phyloP scores from a whole-genome alignment of 2,113 vertebrate species.

The Cettia cetti region DNA sequence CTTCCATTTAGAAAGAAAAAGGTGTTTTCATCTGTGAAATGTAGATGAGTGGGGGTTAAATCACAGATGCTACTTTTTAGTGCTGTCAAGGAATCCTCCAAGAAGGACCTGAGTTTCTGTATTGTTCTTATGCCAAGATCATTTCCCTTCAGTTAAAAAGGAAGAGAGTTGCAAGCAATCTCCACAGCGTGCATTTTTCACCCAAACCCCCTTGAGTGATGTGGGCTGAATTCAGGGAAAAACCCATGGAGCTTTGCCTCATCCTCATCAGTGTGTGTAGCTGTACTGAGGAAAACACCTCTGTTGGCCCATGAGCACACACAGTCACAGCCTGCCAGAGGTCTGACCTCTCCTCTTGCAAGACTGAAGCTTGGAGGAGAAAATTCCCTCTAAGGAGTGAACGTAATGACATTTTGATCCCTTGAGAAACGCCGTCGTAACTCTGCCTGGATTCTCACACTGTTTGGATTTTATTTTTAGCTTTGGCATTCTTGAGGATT shows the following conservation, averaged over 20 bases:
- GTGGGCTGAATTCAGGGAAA: not conserved
- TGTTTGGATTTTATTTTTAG: slow-evolving; percentile 33
- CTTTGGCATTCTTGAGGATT: not conserved
- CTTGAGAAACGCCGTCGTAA: not conserved
- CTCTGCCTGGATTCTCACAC: slow-evolving; percentile 4
- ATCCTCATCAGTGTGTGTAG: not conserved
- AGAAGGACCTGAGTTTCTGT: not conserved
- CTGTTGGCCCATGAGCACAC: not conserved
- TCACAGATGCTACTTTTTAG: not conserved
- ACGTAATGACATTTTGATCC: not conserved
- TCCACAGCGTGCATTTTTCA: not conserved
- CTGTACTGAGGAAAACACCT: not conserved
- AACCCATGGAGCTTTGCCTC: not conserved
- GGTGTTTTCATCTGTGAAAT: not conserved
- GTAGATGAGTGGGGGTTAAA: not conserved
- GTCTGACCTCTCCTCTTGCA: not conserved
- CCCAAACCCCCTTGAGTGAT: not conserved
- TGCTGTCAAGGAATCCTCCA: not conserved
- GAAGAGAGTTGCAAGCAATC: not conserved
- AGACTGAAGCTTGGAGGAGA: not conserved
- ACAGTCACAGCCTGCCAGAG: not conserved
- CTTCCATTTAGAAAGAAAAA: not conserved
- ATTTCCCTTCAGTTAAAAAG: not conserved
- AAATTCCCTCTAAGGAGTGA: not conserved
- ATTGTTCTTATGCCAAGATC: not conserved